phyloP scores from a whole-genome alignment of 2,113 vertebrate genomes.

The Heterochromis multidens region DNA sequence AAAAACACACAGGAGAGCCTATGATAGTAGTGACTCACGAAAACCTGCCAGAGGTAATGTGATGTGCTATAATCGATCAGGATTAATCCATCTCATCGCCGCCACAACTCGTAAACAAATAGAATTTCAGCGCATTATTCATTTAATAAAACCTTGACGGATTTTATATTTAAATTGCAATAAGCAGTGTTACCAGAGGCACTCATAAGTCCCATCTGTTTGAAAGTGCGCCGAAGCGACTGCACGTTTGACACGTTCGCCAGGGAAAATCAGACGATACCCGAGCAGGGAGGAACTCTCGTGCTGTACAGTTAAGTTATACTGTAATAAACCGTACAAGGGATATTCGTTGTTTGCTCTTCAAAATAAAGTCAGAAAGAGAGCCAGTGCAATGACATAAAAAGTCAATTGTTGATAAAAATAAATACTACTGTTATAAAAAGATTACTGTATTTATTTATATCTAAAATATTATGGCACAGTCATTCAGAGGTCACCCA shows the following conservation, averaged over 20 bases:
- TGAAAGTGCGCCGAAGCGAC: neutral
- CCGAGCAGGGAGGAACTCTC: neutral
- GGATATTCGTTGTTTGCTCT: neutral
- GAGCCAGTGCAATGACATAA: rapidly evolving
- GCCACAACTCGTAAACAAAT: neutral
- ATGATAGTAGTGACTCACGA: neutral
- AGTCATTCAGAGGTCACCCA: neutral
- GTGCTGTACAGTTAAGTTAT: neutral
- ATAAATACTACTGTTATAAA: neutral
- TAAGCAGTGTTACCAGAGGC: neutral
- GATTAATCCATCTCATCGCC: neutral
- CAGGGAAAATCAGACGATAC: slow-evolving; percentile 18
- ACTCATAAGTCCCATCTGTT: neutral
- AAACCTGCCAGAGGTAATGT: neutral
- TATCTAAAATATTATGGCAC: neutral
- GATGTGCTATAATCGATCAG: neutral
- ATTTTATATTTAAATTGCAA: neutral
- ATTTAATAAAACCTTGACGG: neutral
- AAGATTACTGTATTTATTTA: neutral
- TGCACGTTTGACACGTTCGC: neutral
- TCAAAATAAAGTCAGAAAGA: slow-evolving; percentile 18
- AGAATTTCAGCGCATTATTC: neutral
- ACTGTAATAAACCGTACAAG: rapidly evolving
- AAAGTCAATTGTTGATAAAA: neutral
- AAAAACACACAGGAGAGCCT: neutral